A percentile compares a stretch with the other conserved stretches of the same genome.
These are phyloP conservation scores for Rhagoletis zephyria DNA, from an alignment of 1,140 invertebrate species.

Conservation along the genomic window DNA sequence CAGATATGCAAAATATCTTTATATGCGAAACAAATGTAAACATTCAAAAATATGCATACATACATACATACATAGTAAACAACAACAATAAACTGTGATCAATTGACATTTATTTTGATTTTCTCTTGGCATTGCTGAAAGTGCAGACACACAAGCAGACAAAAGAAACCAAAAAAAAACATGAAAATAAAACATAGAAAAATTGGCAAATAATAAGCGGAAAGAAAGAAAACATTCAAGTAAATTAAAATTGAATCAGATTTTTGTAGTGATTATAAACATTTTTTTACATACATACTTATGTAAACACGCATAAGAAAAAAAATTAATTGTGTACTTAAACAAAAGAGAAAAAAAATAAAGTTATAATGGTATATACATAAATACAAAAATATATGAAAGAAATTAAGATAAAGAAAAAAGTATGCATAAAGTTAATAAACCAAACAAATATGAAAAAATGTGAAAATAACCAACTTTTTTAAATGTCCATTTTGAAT, in stretches of 20 bases:
- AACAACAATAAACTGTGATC: slow-evolving; percentile 54
- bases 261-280: slow-evolving; percentile 44
- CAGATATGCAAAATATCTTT: not conserved
- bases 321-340: slow-evolving; percentile 10
- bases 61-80: slow-evolving; percentile 37
- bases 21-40: not conserved
- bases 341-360: not conserved
- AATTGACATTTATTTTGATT: slow-evolving; percentile 48
- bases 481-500: slow-evolving; percentile 55
- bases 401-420: not conserved
- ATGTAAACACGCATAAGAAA: not conserved
- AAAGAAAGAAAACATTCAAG: not conserved
- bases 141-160: slow-evolving; percentile 14
- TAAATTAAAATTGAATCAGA: not conserved
- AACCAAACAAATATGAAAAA: not conserved
- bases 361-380: not conserved
- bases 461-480: slow-evolving; percentile 37
- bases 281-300: slow-evolving; percentile 31
- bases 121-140: slow-evolving; percentile 26
- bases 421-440: not conserved
- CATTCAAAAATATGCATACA: slow-evolving; percentile 24
- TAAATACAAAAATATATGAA: not conserved
- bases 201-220: not conserved
- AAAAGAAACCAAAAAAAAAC: not conserved
- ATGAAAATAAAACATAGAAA: too few relatives aligned